Percentiles rank a stretch among this genome's conserved stretches.
These are phyloP conservation scores for Psammodynastes pulverulentus DNA, from an alignment of 2,113 vertebrate genomes.

Conservation along the genomic window DNA sequence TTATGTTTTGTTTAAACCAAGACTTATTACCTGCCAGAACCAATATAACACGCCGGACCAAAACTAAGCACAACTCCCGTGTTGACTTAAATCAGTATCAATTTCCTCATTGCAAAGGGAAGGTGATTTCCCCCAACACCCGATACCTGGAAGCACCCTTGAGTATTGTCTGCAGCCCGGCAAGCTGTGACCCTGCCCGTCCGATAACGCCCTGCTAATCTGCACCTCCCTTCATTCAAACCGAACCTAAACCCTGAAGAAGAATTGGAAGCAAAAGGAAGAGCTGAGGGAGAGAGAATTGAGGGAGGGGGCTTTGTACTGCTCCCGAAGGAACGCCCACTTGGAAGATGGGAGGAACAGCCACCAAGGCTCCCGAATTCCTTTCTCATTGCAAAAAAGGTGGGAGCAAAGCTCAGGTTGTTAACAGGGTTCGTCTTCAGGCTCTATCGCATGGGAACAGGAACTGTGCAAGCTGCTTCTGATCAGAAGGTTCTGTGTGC, in stretches of 20 bases:
- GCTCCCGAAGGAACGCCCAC: background rate
- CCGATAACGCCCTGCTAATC: background rate
- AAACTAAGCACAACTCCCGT: background rate
- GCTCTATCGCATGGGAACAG: background rate
- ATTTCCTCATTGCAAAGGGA: background rate
- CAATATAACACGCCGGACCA: background rate
- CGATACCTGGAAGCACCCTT: background rate
- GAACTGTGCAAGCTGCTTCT: background rate
- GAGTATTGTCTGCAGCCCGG: background rate
- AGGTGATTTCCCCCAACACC: background rate
- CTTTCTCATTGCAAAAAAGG: background rate
- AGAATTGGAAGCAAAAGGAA: too few relatives aligned
- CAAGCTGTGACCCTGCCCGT: background rate
- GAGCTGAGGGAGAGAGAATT: background rate
- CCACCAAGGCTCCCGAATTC: background rate
- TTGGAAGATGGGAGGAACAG: background rate
- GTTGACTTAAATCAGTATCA: background rate
- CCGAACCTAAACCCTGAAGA: background rate
- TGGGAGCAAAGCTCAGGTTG: background rate
- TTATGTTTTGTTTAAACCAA: background rate
- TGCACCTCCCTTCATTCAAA: background rate
- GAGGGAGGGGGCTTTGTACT: background rate
- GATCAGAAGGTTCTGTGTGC: constrained; percentile 17
- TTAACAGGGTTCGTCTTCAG: background rate
- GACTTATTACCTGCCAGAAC: background rate